These are phyloP conservation scores for Rhagium mordax DNA, from an alignment of 2,888 invertebrate species.

Conservation along the genomic window DNA sequence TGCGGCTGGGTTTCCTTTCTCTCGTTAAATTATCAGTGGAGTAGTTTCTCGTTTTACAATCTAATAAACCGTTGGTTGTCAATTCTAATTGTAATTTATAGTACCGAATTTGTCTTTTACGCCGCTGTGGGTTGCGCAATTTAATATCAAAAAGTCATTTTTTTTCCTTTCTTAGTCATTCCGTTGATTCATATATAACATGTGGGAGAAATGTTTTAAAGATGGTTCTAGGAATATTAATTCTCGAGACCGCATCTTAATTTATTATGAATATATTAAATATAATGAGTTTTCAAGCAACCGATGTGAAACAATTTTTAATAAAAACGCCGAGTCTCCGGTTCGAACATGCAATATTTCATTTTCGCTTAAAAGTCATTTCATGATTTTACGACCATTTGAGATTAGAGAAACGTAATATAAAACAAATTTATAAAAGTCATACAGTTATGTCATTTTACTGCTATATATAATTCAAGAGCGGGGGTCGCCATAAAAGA, in stretches of 20 bases:
- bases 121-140: neutral
- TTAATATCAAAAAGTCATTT: neutral
- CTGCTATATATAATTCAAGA: conserved; percentile 34
- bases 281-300: neutral
- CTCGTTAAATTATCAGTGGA: conserved; percentile 20
- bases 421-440: conserved; percentile 16
- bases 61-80: conserved; percentile 26
- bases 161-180: conserved; percentile 15
- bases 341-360: neutral
- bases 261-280: conserved; percentile 5
- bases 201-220: conserved; percentile 15
- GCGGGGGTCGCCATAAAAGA: conserved; percentile 29
- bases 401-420: neutral
- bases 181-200: conserved; percentile 11
- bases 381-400: neutral
- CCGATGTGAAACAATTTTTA: neutral
- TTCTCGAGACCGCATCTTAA: conserved; percentile 3
- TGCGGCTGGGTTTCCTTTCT: conserved; percentile 13
- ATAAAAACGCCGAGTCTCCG: neutral
- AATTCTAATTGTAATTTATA: conserved; percentile 20
- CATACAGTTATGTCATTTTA: conserved; percentile 37
- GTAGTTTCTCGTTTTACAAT: conserved; percentile 21
- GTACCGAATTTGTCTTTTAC: neutral
- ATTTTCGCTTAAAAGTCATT: neutral
- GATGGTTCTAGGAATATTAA: conserved; percentile 14